Evolutionary conservation across 1,140 invertebrate genomes (phyloP).

Genomic region (Solenopsis invicta): DNA sequence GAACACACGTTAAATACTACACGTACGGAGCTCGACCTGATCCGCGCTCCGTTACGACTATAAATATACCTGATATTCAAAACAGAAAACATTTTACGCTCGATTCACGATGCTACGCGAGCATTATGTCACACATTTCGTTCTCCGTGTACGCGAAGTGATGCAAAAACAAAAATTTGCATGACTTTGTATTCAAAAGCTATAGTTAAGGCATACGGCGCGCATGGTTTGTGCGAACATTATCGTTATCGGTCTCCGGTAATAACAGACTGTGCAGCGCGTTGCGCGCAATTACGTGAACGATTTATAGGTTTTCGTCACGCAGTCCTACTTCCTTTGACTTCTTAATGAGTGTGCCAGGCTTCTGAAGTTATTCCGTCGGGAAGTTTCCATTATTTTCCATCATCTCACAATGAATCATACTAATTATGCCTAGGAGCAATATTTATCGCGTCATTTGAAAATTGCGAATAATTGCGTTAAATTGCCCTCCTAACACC

Average conservation of each 20-base stretch:
- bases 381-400: conserved; percentile 62
- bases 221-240: conserved; percentile 74
- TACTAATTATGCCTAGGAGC: conserved; percentile 25
- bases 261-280: conserved; percentile 72
- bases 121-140: conserved; percentile 29
- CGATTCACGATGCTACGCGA: neutral
- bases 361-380: conserved; percentile 59
- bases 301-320: conserved; percentile 76
- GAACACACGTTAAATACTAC: neutral
- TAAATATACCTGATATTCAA: neutral
- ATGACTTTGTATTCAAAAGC: conserved; percentile 32
- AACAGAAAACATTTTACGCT: conserved; percentile 30
- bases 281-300: conserved; percentile 61
- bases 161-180: conserved; percentile 33
- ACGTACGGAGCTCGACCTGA: neutral
- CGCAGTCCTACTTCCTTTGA: conserved; percentile 73
- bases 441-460: conserved; percentile 42
- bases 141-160: neutral
- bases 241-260: conserved; percentile 77
- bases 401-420: conserved; percentile 59
- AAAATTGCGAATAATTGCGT: conserved; percentile 39
- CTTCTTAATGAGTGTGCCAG: conserved; percentile 59
- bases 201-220: conserved; percentile 25
- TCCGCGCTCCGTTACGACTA: neutral
- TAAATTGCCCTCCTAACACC: conserved; percentile 7